Percentiles rank a stretch among this genome's conserved stretches.
phyloP scores from a whole-genome alignment of 2,113 vertebrate species.

The Channa maculata region DNA sequence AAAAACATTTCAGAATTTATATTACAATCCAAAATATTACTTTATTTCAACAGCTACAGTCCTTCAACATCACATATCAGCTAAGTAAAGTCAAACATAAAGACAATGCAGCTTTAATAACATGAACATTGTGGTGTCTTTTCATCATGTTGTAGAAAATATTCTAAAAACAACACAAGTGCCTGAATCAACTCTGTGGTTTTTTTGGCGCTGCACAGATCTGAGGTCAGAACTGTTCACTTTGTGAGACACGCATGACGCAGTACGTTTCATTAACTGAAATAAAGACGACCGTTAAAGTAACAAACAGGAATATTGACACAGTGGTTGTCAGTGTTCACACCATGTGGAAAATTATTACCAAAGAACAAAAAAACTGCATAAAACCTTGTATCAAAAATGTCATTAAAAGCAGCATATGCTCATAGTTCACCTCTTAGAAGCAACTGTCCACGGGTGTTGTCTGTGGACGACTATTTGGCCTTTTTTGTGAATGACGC shows the following conservation, averaged over 20 bases:
- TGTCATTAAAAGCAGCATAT: no score
- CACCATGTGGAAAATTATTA: no score
- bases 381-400: not conserved
- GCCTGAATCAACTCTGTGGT: conserved; percentile 15
- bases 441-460: no score
- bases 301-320: conserved; percentile 19
- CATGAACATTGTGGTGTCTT: not conserved
- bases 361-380: not conserved
- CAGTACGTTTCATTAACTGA: conserved; percentile 3
- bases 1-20: not conserved
- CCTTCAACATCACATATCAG: conserved; percentile 8
- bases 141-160: conserved; percentile 7
- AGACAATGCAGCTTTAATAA: not conserved
- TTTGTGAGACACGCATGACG: conserved; percentile 20
- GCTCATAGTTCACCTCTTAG: no score
- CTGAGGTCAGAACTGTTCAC: conserved; percentile 42
- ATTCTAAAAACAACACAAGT: conserved; percentile 25
- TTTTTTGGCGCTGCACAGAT: not conserved
- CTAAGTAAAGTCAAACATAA: not conserved
- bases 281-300: conserved; percentile 26
- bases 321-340: not conserved
- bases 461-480: no score
- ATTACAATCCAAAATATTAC: not conserved
- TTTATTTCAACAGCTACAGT: not conserved
- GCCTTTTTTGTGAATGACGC: no score